These are phyloP conservation scores for Anomalospiza imberbis DNA, from an alignment of 2,797 vertebrate genomes.

Conservation along the genomic window DNA sequence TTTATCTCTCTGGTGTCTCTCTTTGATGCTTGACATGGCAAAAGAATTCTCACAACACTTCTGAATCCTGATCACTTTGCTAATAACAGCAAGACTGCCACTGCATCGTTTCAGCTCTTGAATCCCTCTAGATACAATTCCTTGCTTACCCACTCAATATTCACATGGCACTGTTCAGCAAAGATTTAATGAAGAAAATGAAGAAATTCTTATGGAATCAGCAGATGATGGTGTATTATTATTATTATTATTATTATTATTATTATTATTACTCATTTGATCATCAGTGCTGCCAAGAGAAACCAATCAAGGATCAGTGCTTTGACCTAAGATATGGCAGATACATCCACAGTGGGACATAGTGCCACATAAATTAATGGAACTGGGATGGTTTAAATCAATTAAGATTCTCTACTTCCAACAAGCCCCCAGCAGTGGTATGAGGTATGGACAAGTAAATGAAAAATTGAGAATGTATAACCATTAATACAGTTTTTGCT, in stretches of 20 bases:
- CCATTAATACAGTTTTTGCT: not conserved
- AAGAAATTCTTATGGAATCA: not conserved
- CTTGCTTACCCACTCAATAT: not conserved
- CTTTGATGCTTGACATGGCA: slow-evolving; percentile 45
- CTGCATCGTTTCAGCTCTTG: not conserved
- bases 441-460: not conserved
- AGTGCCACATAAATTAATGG: not conserved
- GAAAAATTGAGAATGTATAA: not conserved
- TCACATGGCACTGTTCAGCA: not conserved
- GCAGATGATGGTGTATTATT: not conserved
- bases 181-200: not conserved
- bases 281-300: not conserved
- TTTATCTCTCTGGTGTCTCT: slow-evolving; percentile 36
- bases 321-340: not conserved
- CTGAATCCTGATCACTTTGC: slow-evolving; percentile 18
- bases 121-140: not conserved
- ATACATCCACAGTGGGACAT: not conserved
- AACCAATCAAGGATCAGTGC: not conserved
- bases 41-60: slow-evolving; percentile 22
- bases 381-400: not conserved
- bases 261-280: not conserved
- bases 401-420: not conserved
- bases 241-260: not conserved
- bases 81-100: not conserved
- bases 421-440: not conserved